Base-by-base conservation (phyloP, 1,140 invertebrate genomes). In the Megalonaias nervosa region DNA sequence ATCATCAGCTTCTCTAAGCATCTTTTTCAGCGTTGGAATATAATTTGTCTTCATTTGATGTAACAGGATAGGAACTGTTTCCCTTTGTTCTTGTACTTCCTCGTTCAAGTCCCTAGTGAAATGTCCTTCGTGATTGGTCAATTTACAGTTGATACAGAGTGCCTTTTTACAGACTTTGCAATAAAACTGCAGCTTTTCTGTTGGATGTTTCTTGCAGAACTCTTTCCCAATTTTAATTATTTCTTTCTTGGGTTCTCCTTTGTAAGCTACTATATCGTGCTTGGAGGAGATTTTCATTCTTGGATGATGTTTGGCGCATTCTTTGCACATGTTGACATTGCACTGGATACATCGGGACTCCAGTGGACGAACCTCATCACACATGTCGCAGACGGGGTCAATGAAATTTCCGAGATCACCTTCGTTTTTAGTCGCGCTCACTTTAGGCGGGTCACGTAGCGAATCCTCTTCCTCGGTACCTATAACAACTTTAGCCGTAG, bases 41-140 rank as follows among this genome's bases (percentile, higher is more conserved):
- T 67, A 77, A 23, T 71, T 77, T 4, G 75, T 71, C 55, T 66
- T 56, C 21, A 77, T 72, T 23, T 72, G 69, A 23, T 71, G 65
- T 5, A 77, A 23, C 17, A 72, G 72, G 19, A 59, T 62, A 17
- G 75, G 75, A 16, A 77, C 31, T 12, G 65, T 57, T 16, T 77
- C 75, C 26, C 75, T 55, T 67, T 77, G 75, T 23, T 77, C 75
- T 3, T 56, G n/a, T 21, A 77, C 73, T 60, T 77, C 75, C 15
- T 67, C 71, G 14, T 23, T 57, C 23, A 77, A 66, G 65, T 77
- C 75, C 4, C 75, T 38, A 6, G 75, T 77, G 48, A 66, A 67
- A 60, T 77, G 75, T 11, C 75, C 75, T 71, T 77, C 75, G 57
- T 77, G 75, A 61, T 77, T 77, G 0, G 75, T 77, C 56, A 77